Conservation (phyloP, 2,888 invertebrate species). For the Tortricodes alternella region DNA sequence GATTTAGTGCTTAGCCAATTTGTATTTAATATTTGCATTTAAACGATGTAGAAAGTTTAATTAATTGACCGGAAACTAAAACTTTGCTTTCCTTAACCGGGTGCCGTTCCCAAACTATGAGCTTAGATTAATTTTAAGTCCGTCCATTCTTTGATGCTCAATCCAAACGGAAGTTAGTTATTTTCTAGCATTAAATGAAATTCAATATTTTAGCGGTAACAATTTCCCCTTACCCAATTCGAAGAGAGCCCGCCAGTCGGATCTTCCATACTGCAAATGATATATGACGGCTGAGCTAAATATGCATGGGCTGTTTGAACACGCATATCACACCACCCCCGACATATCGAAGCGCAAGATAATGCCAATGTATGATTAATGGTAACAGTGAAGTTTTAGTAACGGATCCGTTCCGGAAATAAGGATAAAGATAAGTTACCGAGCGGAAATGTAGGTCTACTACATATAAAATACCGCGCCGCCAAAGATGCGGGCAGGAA, state of each 20-base stretch:
- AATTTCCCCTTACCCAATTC: conserved; percentile 2
- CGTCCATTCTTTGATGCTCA: too few relatives aligned
- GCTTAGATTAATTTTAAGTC: neutral
- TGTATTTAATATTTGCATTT: neutral
- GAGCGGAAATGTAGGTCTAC: conserved; percentile 52
- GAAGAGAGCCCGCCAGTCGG: conserved; percentile 5
- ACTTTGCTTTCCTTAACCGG: neutral
- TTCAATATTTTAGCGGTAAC: neutral
- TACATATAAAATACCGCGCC: conserved; percentile 60
- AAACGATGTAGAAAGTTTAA: neutral
- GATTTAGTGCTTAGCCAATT: neutral
- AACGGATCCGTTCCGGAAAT: conserved; percentile 48
- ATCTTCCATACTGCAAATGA: conserved; percentile 29
- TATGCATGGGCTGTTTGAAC: conserved; percentile 44
- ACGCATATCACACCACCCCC: conserved; percentile 43
- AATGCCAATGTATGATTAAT: conserved; percentile 70
- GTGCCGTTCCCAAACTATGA: neutral
- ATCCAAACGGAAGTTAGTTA: neutral
- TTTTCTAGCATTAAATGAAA: neutral
- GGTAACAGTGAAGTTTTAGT: conserved; percentile 53
- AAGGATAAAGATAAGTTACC: conserved; percentile 47
- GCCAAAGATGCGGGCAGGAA: conserved; percentile 45
- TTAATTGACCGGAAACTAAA: neutral
- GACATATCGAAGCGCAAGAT: conserved; percentile 53
- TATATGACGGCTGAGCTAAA: conserved; percentile 35